Conservation (phyloP, 2,888 invertebrate species). For the Melangyna quadrimaculata region DNA sequence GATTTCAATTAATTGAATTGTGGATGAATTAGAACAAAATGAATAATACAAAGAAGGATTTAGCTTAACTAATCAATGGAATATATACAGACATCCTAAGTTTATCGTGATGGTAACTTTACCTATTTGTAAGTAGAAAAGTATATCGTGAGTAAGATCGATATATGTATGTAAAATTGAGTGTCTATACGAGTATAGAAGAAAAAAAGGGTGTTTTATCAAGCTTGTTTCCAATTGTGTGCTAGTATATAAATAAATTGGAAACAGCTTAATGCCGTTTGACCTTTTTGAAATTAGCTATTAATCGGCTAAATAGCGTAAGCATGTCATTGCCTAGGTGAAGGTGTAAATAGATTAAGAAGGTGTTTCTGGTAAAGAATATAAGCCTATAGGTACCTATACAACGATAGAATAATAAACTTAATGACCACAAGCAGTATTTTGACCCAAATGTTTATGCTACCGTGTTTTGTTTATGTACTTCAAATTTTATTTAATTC, state of each 20-base stretch:
- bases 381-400: background rate
- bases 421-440: background rate
- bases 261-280: conserved; percentile 6
- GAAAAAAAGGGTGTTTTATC: background rate
- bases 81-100: background rate
- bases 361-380: background rate
- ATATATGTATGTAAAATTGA: conserved; percentile 5
- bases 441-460: background rate
- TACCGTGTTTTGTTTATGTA: background rate
- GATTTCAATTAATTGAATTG: conserved; percentile 53
- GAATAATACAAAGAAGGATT: conserved; percentile 18
- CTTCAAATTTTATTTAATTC: background rate
- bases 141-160: conserved; percentile 11
- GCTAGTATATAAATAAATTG: conserved; percentile 3
- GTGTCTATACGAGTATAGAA: background rate
- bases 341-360: background rate
- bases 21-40: conserved; percentile 23
- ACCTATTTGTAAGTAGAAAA: background rate
- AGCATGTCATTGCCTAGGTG: conserved; percentile 23
- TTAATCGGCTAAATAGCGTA: conserved; percentile 20
- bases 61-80: background rate
- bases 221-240: background rate
- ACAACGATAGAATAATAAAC: background rate
- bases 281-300: conserved; percentile 5
- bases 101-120: background rate